Base-by-base conservation (phyloP, 1,140 invertebrate species). In the Papilio dardanus region DNA sequence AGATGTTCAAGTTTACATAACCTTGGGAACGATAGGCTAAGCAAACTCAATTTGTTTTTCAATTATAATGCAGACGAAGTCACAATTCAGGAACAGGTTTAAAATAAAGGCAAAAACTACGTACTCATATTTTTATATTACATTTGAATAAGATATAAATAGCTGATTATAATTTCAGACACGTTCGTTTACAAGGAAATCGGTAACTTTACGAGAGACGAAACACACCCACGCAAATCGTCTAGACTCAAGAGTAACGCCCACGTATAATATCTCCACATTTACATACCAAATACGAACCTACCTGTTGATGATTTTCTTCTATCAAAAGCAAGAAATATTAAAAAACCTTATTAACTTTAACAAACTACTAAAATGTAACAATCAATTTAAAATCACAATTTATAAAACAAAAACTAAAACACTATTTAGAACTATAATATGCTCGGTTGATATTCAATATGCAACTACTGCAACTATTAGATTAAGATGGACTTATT, bases 211-310 rank as follows among this genome's bases (percentile, higher is more conserved):
- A 82, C 82, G 81, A 79, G 75, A 62, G 67, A 65, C 77, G 79
- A 85, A 85, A 86, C 84, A 80, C 77, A 76, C 88, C 90, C 83
- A 90, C 90, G 82, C 83, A 79, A n/a, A 78, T 54, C 65, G 86
- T 92, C 88, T 90, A 82, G n/a, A n/a, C n/a, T n/a, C n/a, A n/a
- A n/a, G 90, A 86, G 85, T 89, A 87, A 89, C 88, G 81, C 87
- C 90, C 83, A 92, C 90, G 75, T 68, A 46, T 37, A 33, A 66
- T 35, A 79, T 40, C 67, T 67, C 50, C 84, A 86, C 46, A 80
- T 78, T 46, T 76, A 79, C 80, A 80, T 74, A 81, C 74, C 78
- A 80, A 80, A 75, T 77, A 82, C 77, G 83, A 77, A 87, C 88
- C 68, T 88, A 92, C 90, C 90, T 90, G 84, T 91, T 90, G 87